Evolutionary conservation across 2,888 invertebrate genomes (phyloP).

Genomic region (Nomada ferruginata): DNA sequence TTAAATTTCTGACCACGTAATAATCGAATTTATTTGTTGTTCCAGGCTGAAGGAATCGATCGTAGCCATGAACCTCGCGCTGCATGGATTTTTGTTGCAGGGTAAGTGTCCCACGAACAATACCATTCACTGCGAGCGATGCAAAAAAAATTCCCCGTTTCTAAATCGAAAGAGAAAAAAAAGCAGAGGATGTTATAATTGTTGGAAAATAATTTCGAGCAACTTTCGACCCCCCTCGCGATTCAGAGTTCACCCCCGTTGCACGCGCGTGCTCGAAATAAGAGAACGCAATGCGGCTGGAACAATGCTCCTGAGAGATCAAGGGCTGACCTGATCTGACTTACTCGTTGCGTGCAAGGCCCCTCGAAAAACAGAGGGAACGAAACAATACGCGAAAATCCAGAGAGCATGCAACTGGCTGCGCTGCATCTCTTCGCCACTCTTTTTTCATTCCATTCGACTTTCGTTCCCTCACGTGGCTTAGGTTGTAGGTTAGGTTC

Average conservation of each 20-base stretch:
- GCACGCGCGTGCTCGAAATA: slow-evolving; percentile 38
- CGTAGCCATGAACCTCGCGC: slow-evolving; percentile 84
- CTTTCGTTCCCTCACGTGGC: too few relatives aligned
- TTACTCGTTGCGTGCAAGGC: slow-evolving; percentile 45
- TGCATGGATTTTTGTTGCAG: slow-evolving; percentile 83
- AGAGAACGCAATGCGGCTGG: slow-evolving; percentile 50
- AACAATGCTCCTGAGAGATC: slow-evolving; percentile 46
- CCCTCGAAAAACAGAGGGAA: slow-evolving; percentile 49
- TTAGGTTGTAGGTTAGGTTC: too few relatives aligned
- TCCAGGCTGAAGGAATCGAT: slow-evolving; percentile 77
- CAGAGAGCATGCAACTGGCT: slow-evolving; percentile 40
- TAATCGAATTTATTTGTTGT: slow-evolving; percentile 49
- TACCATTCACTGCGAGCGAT: not conserved
- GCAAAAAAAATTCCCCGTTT: too few relatives aligned
- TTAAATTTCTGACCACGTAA: not conserved
- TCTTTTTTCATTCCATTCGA: too few relatives aligned
- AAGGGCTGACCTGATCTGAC: slow-evolving; percentile 60
- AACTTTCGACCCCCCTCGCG: slow-evolving; percentile 7
- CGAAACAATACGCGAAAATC: slow-evolving; percentile 48
- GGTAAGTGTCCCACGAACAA: slow-evolving; percentile 74
- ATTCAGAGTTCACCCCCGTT: slow-evolving; percentile 3
- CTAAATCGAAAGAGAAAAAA: not conserved
- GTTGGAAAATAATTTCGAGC: not conserved
- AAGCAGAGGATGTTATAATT: not conserved
- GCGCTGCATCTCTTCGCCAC: slow-evolving; percentile 13